These are phyloP conservation scores for Geopemphigus sp. DNA, from an alignment of 1,140 invertebrate species.

Conservation along the genomic window DNA sequence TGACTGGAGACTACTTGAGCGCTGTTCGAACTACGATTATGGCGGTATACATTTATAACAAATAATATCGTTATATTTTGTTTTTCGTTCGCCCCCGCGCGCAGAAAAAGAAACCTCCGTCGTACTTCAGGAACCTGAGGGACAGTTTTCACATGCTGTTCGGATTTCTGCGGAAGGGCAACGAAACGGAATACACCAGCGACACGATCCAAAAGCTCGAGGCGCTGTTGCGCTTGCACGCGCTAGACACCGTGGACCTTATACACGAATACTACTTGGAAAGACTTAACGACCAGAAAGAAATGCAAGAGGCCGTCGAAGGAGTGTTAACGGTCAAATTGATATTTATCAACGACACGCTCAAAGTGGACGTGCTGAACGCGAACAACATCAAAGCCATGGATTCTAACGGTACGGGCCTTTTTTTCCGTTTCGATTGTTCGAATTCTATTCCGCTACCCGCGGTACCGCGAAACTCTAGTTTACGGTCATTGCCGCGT, in stretches of 20 bases:
- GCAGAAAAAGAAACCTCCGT: conserved; percentile 77
- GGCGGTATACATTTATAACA: no score
- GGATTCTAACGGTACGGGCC: conserved; percentile 85
- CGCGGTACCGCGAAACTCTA: no score
- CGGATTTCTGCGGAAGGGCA: conserved; percentile 79
- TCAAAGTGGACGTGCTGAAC: conserved; percentile 79
- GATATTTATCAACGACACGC: conserved; percentile 55
- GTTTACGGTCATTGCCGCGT: no score
- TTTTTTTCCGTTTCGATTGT: no score
- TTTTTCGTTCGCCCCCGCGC: no score
- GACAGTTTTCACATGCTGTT: conserved; percentile 80
- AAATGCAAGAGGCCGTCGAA: conserved; percentile 62
- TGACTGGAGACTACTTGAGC: no score
- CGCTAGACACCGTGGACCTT: conserved; percentile 79
- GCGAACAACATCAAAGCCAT: conserved; percentile 82
- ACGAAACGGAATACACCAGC: conserved; percentile 57
- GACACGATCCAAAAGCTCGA: conserved; percentile 56
- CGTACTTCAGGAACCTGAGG: conserved; percentile 85
- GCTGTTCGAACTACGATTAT: no score
- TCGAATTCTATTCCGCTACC: no score
- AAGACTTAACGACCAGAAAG: conserved; percentile 67
- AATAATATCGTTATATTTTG: no score
- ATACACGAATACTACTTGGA: conserved; percentile 82
- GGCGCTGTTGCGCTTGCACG: conserved; percentile 73
- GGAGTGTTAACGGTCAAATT: conserved; percentile 53